Evolutionary conservation across 2,888 invertebrate genomes (phyloP).

Genomic region (Acanthosepion lycidas): DNA sequence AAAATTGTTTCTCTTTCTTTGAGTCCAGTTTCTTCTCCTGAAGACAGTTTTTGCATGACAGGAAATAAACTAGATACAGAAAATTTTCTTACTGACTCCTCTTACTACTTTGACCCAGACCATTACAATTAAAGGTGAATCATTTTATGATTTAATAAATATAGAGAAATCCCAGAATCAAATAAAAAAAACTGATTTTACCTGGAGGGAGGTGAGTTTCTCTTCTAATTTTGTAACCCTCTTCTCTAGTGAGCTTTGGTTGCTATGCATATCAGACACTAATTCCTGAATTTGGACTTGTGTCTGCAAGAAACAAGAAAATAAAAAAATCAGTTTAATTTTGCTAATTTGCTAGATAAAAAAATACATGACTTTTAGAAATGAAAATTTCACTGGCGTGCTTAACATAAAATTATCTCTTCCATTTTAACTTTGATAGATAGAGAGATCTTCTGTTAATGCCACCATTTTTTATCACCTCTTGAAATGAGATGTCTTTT

Average conservation of each 20-base stretch:
- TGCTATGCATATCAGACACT: conserved; percentile 95
- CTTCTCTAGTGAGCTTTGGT: conserved; percentile 94
- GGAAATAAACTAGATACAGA: too few relatives aligned
- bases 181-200: conserved; percentile 51
- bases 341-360: neutral
- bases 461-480: neutral
- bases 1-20: too few relatives aligned
- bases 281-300: conserved; percentile 98
- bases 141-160: too few relatives aligned
- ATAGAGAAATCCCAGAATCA: neutral
- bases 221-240: conserved; percentile 94
- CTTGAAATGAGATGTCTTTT: neutral
- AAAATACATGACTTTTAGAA: neutral
- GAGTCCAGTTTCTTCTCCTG: too few relatives aligned
- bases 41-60: too few relatives aligned
- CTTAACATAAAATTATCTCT: neutral
- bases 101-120: too few relatives aligned
- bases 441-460: neutral
- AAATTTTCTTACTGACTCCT: too few relatives aligned
- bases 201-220: conserved; percentile 87
- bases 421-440: neutral
- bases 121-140: too few relatives aligned
- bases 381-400: too few relatives aligned
- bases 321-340: neutral
- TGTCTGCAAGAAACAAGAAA: conserved; percentile 81